Percentiles rank a stretch among this genome's conserved stretches.
Conservation (phyloP, 2,888 invertebrate genomes). For the Leptarthrus brevirostris region DNA sequence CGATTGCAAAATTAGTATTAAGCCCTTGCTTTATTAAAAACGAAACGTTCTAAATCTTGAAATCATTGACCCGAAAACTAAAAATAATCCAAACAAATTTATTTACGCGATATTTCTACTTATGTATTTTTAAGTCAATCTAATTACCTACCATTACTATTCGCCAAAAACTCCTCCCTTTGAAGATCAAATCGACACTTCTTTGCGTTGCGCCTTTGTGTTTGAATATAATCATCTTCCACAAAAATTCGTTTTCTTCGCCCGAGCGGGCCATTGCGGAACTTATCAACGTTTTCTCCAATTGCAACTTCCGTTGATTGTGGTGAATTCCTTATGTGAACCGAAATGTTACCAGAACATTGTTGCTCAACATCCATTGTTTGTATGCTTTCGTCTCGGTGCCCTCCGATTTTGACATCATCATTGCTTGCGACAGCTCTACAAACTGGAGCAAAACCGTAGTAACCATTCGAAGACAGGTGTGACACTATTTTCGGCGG, state of each 20-base stretch:
- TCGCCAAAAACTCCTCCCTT: neutral
- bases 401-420: neutral
- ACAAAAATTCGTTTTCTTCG: conserved; percentile 29
- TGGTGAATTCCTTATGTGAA: conserved; percentile 1
- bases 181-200: conserved; percentile 62
- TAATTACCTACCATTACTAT: conserved; percentile 9
- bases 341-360: neutral
- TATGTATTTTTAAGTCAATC: conserved; percentile 13
- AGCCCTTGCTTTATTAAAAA: too few species aligned
- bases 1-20: too few species aligned
- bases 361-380: conserved; percentile 49
- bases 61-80: conserved; percentile 36
- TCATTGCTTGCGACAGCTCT: neutral
- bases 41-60: neutral
- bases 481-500: conserved; percentile 57
- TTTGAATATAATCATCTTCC: conserved; percentile 46
- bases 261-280: neutral
- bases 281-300: neutral
- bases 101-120: neutral
- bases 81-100: conserved; percentile 28
- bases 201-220: conserved; percentile 56
- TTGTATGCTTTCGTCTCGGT: neutral
- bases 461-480: conserved; percentile 63
- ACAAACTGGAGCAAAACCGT: conserved; percentile 60
- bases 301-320: conserved; percentile 6